These are phyloP conservation scores for Resseliella maxima DNA, from an alignment of 2,888 invertebrate species.

Conservation along the genomic window DNA sequence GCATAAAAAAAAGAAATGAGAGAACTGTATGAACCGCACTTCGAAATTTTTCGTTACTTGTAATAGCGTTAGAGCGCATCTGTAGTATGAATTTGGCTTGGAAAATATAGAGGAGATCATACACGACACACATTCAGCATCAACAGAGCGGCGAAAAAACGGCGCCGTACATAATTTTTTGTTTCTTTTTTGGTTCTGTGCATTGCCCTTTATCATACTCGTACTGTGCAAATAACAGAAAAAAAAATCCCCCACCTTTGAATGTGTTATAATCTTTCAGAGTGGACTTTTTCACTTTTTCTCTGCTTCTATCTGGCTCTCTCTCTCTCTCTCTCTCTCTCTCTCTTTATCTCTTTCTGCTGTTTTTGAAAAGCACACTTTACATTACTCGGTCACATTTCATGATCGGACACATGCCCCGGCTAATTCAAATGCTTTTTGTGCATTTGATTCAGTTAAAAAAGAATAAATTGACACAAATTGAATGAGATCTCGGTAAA, in stretches of 20 bases:
- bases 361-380: neutral
- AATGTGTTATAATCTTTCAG: constrained; percentile 33
- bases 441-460: constrained; percentile 47
- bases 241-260: neutral
- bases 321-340: too few species aligned
- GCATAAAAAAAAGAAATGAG: constrained; percentile 9
- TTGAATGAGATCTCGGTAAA: constrained; percentile 48
- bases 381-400: neutral
- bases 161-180: too few species aligned
- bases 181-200: neutral
- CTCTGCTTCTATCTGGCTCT: neutral
- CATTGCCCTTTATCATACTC: too few species aligned
- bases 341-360: too few species aligned
- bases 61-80: constrained; percentile 8
- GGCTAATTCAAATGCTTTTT: constrained; percentile 46
- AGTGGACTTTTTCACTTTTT: neutral
- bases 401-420: neutral
- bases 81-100: too few species aligned
- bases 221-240: neutral
- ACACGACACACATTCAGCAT: neutral
- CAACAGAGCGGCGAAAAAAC: neutral
- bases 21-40: constrained; percentile 29
- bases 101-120: neutral
- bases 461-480: constrained; percentile 51
- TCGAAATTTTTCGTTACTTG: neutral